phyloP scores from a whole-genome alignment of 2,797 vertebrate species.

The Megalops cyprinoides region DNA sequence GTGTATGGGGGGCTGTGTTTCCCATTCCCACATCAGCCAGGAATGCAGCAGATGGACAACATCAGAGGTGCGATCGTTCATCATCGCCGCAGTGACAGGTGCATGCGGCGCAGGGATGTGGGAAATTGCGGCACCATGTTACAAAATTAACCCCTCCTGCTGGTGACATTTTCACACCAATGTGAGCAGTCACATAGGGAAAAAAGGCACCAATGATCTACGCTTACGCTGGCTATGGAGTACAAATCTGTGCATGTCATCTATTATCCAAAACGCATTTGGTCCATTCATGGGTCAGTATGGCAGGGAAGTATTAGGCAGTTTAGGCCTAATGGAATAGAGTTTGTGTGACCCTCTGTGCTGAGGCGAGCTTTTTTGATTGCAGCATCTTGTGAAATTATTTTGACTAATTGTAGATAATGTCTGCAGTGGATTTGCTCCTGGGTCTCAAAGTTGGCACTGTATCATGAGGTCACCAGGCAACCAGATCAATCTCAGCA shows the following conservation, averaged over 20 bases:
- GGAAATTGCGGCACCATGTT: slow-evolving; percentile 24
- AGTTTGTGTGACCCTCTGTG: not conserved
- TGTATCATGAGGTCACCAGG: slow-evolving; percentile 20
- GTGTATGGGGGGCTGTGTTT: not conserved
- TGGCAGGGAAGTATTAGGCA: too few species aligned
- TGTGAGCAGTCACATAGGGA: not conserved
- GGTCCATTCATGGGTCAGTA: not conserved
- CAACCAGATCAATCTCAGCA: slow-evolving; percentile 8
- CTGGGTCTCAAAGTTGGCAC: not conserved
- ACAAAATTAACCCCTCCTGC: slow-evolving; percentile 20
- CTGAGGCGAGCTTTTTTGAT: not conserved
- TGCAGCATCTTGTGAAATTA: not conserved
- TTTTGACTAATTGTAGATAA: not conserved
- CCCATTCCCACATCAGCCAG: not conserved
- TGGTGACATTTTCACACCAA: slow-evolving; percentile 6
- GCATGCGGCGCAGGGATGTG: slow-evolving; percentile 22
- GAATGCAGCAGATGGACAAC: slow-evolving; percentile 42
- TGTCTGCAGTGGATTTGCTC: not conserved
- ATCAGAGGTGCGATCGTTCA: slow-evolving; percentile 38
- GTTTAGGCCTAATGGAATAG: not conserved
- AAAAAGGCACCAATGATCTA: not conserved
- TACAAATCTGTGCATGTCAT: not conserved
- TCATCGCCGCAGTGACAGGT: slow-evolving; percentile 33
- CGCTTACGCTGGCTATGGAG: not conserved
- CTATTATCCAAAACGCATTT: too few species aligned